phyloP scores from a whole-genome alignment of 1,140 invertebrate species.

The Brachionus plicatilis region DNA sequence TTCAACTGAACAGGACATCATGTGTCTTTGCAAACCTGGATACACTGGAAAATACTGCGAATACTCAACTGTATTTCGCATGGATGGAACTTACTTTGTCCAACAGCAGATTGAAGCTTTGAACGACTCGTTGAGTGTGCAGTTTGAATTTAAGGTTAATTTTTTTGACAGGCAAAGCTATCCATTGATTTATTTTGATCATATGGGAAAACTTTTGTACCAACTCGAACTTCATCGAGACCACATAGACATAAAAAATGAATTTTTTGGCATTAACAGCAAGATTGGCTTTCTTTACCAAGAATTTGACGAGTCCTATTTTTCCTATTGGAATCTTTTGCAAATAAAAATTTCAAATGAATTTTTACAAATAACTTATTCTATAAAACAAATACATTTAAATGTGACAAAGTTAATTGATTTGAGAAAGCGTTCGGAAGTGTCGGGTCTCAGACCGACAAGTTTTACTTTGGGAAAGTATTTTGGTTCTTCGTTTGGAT shows the following conservation, averaged over 20 bases:
- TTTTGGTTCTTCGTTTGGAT: not conserved
- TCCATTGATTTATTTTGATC: conserved; percentile 21
- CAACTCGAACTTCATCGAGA: not conserved
- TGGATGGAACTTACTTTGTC: conserved; percentile 21
- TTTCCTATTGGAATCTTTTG: not conserved
- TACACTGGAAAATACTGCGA: conserved; percentile 42
- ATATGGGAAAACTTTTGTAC: not conserved
- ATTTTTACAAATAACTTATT: not conserved
- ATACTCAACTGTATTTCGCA: conserved; percentile 3
- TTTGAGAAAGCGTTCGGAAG: not conserved
- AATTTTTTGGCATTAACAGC: not conserved
- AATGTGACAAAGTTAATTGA: not conserved
- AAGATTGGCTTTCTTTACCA: conserved; percentile 1
- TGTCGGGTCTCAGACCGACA: not conserved
- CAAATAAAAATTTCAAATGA: not conserved
- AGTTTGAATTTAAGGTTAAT: conserved; percentile 33
- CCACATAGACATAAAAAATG: not conserved
- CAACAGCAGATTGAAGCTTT: not conserved
- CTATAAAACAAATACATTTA: conserved; percentile 23
- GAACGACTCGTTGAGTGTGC: not conserved
- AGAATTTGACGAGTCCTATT: not conserved
- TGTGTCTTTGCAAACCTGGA: conserved; percentile 43
- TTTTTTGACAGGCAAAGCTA: not conserved
- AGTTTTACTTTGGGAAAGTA: not conserved
- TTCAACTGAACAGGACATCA: conserved; percentile 28